Base-by-base conservation (phyloP, 2,113 vertebrate genomes). In the Anhinga anhinga region DNA sequence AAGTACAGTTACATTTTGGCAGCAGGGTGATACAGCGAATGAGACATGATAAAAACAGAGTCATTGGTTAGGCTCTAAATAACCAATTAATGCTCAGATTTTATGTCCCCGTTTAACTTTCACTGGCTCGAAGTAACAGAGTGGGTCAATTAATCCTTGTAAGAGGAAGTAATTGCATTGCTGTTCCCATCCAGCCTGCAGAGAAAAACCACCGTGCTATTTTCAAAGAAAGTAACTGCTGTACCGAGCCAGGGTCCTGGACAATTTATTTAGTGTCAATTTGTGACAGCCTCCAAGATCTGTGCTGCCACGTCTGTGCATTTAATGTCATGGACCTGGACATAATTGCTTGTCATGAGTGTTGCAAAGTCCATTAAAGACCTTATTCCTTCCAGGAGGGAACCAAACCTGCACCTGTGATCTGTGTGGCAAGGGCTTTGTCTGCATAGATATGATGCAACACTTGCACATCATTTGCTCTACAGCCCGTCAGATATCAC, bases 61-160 rank as follows among this genome's bases (percentile, higher is more conserved):
- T 86, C 50, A 45, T 94, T 77, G 70, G 45, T 77, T 83, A 85
- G 73, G 53, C 58, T 77, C 71, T 90, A 76, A 93, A 90, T 86
- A 76, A 90, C 79, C 81, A 66, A 73, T 26, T 93, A 94, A 92
- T 84, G 40, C 73, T 94, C 80, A 76, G 73, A 67, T 90, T 96
- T 93, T 90, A 66, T 67, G 56, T 69, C 29, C 55, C 52, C 2
- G 2, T 86, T 93, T 95, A 94, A 88, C 81, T 96, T 90, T 71
- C 71, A 70, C 34, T 82, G 78, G 45, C 94, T 95, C 0, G 0
- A 70, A 95, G 89, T 84, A 85, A 87, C 74, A 62, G 86, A 92
- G 72, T 16, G 59, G 70, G 74, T 95, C 90, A 97, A 93, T 97
- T 97, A 97, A 95, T 95, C 86, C 94, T 96, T 73, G 23, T 80